Evolutionary conservation across 2,888 invertebrate species (phyloP).

Genomic region (Luperina nickerlii): DNA sequence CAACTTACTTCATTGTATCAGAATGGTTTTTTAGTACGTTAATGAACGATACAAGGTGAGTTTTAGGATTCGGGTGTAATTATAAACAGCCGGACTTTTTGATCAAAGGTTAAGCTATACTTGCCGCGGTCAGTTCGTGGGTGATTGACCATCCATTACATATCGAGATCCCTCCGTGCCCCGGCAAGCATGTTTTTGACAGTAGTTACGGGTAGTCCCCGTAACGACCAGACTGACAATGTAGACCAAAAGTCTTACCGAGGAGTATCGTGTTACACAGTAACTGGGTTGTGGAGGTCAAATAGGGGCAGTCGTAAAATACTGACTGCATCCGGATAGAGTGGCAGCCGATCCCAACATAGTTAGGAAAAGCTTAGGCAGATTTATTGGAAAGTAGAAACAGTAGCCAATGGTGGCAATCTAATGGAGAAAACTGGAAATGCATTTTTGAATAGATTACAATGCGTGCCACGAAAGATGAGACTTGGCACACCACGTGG

Average conservation of each 20-base stretch:
- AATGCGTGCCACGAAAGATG: no score
- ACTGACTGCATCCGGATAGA: background rate
- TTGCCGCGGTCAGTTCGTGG: background rate
- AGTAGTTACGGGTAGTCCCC: no score
- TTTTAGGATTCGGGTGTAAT: background rate
- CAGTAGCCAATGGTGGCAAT: background rate
- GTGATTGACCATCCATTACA: background rate
- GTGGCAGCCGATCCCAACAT: no score
- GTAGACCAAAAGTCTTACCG: no score
- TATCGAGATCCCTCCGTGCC: background rate
- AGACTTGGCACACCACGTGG: no score
- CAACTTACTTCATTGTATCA: conserved; percentile 38
- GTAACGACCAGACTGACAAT: no score
- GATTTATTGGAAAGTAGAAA: background rate
- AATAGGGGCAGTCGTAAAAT: background rate
- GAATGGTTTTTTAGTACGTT: background rate
- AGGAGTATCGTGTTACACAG: no score
- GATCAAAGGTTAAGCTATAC: background rate
- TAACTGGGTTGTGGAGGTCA: no score
- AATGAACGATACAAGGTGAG: background rate
- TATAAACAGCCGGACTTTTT: background rate
- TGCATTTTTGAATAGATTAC: background rate
- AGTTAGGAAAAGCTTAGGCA: no score
- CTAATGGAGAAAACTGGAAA: background rate
- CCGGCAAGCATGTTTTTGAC: background rate